Evolutionary conservation across 2,888 invertebrate genomes (phyloP), one percentile per base, ranked within the genome.

Genomic region (Mellilla xanthometata): DNA sequence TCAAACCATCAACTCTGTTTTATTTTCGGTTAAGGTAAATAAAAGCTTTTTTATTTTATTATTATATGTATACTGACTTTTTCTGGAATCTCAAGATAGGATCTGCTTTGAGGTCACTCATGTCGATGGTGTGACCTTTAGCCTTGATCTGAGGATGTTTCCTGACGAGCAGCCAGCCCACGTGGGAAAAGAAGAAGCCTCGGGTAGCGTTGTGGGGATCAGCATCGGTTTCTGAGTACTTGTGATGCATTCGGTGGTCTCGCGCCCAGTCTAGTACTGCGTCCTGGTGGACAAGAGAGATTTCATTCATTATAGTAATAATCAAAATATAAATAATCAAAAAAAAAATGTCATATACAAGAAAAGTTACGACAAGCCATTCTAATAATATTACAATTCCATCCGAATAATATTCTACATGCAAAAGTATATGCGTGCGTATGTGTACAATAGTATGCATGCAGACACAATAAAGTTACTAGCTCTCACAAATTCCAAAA

Each of bases 151-250:
- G 95, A 0, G 96, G 96, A 74, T 98, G 98, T 78, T 98, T 98
- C 59, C 93, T 93, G 72, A 95, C 94, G 46, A 98, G 78, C 49
- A 99, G 88, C 99, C 99, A 99, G 45, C 99, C 99, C 43, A 98
- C 91, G 79, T 99, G 99, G 0, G 98, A 93, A 84, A 98, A 99
- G 92, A 98, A 98, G 90, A 99, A 98, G 2, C 99, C 99, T 32
- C 97, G 90, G 0, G 92, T 95, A 0, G 97, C 96, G 76, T 97
- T 97, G 77, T 97, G 97, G 0, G 97, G 97, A 82, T 98, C 97
- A 1, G 97, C 97, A 74, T 97, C 94, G 0, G 97, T 98, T 75
- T 98, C 97, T 11, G 95, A 95, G 90, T 94, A 97, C 76, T 97
- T 97, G 90, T 98, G 97, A 77, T 98, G 96, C 70, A 96, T 94